Base-by-base conservation (phyloP, 1,140 invertebrate species). In the Ctenoplectra terminalis region DNA sequence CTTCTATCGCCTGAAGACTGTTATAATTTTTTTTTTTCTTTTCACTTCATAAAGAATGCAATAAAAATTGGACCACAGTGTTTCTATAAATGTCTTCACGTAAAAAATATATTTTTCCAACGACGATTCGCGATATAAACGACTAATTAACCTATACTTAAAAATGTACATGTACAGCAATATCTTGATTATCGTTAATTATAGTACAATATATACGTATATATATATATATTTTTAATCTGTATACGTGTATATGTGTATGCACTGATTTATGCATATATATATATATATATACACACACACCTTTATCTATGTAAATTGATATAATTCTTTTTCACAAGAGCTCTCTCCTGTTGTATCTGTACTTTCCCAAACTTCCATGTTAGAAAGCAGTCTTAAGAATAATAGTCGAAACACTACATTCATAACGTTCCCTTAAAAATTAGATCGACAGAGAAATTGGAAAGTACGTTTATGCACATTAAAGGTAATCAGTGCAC, bases 51-150 rank as follows among this genome's bases (percentile, higher is more conserved):
- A 54, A 52, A 67, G 58, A 82, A 52, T 72, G 50, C 34, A 85
- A 84, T 84, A 71, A 82, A 85, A 87, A 4, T n/a, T 85, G 79
- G 69, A 88, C 73, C 75, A 78, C 50, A 66, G 37, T 84, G 81
- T 90, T 92, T 92, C 74, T 92, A 86, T 91, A 92, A 93, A 92
- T 85, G 86, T 87, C 81, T 89, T 88, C 88, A 90, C 84, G 91
- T 93, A 93, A 92, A 93, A 93, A 93, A 93, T 93, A 93, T 93
- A 93, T 93, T 93, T 91, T 82, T 91, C 83, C 34, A 93, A 92
- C 89, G 88, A 87, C 79, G 81, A 88, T 90, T 78, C 82, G 85
- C 85, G 83, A 43, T 91, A 91, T 90, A 91, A 86, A 90, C 73
- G 79, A 60, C 92, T 90, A 87, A 94, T 90, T 87, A 91, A 86